phyloP scores from a whole-genome alignment of 2,888 invertebrate genomes.

The Atherix ibis region DNA sequence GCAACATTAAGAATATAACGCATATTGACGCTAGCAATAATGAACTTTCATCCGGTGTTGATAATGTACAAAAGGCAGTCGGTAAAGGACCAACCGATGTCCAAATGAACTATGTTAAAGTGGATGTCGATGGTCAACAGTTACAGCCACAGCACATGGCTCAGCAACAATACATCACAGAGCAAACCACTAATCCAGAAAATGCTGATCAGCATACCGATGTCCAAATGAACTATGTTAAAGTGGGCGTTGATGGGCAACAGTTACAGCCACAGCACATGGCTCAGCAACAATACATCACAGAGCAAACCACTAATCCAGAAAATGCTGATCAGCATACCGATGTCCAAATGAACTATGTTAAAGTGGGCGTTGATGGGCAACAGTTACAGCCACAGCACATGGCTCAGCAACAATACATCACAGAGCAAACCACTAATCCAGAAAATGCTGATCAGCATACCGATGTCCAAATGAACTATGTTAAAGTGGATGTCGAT shows the following conservation, averaged over 20 bases:
- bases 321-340: too few relatives aligned
- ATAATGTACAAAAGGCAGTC: constrained; percentile 6
- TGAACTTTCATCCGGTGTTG: constrained; percentile 11
- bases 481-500: constrained; percentile 2
- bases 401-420: too few relatives aligned
- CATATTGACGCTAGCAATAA: constrained; percentile 14
- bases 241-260: background rate
- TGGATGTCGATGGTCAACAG: constrained; percentile 2
- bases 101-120: constrained; percentile 7
- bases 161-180: too few relatives aligned
- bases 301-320: too few relatives aligned
- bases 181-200: too few relatives aligned
- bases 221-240: background rate
- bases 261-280: too few relatives aligned
- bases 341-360: too few relatives aligned
- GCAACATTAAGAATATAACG: constrained; percentile 33
- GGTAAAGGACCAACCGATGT: constrained; percentile 9
- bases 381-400: too few relatives aligned
- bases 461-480: too few relatives aligned
- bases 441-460: constrained; percentile 10
- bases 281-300: too few relatives aligned
- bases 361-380: constrained; percentile 6
- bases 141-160: too few relatives aligned
- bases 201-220: constrained; percentile 2
- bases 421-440: too few relatives aligned